Conservation (phyloP, 2,797 vertebrate genomes). For the Dallia pectoralis region DNA sequence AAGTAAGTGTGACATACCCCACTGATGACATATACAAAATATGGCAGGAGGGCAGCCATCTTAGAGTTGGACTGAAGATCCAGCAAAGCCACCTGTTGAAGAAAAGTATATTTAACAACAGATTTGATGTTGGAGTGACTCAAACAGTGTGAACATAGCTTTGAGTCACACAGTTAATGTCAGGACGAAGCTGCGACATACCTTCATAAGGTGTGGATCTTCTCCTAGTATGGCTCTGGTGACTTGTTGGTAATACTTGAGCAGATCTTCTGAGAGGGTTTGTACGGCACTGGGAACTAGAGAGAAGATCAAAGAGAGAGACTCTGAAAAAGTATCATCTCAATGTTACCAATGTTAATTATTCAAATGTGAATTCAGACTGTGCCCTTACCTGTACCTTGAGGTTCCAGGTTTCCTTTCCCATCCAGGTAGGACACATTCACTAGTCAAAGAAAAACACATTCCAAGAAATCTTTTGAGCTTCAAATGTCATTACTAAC, state of each 20-base stretch:
- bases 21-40: slow-evolving; percentile 96
- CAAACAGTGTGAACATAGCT: not conserved
- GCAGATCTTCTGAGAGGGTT: slow-evolving; percentile 84
- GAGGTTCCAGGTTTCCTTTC: slow-evolving; percentile 87
- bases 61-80: slow-evolving; percentile 93
- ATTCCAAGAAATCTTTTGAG: no score
- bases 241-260: slow-evolving; percentile 93
- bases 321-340: not conserved
- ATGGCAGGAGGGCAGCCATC: slow-evolving; percentile 89
- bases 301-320: not conserved
- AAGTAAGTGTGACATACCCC: slow-evolving; percentile 74
- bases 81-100: slow-evolving; percentile 82
- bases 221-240: slow-evolving; percentile 90
- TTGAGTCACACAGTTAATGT: not conserved
- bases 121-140: not conserved
- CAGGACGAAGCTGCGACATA: slow-evolving; percentile 35
- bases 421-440: slow-evolving; percentile 91
- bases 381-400: slow-evolving; percentile 80
- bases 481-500: no score
- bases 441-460: slow-evolving; percentile 64
- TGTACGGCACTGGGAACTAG: slow-evolving; percentile 88
- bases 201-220: slow-evolving; percentile 92
- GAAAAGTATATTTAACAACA: not conserved
- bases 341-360: not conserved
- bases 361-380: not conserved